Evolutionary conservation across 2,113 vertebrate species (phyloP).

Genomic region (Pantherophis guttatus): DNA sequence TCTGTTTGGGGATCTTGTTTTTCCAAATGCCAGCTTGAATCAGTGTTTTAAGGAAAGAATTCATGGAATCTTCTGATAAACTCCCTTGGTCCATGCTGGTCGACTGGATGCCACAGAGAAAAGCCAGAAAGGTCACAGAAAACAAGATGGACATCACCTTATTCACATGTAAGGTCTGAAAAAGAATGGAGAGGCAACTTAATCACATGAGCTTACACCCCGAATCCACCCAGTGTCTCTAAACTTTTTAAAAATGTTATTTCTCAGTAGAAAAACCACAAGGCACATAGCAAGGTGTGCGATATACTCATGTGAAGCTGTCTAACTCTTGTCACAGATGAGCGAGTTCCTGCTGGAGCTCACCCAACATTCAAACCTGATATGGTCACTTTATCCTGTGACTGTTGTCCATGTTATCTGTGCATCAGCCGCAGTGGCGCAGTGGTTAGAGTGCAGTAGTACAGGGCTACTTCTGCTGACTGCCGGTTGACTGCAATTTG

Average conservation of each 20-base stretch:
- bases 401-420: neutral
- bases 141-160: slow-evolving; percentile 99
- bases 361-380: neutral
- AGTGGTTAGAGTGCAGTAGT: too few relatives aligned
- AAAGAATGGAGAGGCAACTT: slow-evolving; percentile 57
- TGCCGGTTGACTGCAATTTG: too few relatives aligned
- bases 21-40: slow-evolving; percentile 92
- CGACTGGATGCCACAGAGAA: slow-evolving; percentile 95
- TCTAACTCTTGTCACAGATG: neutral
- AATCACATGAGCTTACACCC: neutral
- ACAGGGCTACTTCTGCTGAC: too few relatives aligned
- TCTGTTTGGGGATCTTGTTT: slow-evolving; percentile 76
- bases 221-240: neutral
- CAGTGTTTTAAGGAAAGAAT: slow-evolving; percentile 93
- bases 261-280: neutral
- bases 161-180: slow-evolving; percentile 98
- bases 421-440: too few relatives aligned
- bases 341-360: neutral
- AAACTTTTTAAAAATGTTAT: neutral
- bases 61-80: slow-evolving; percentile 87
- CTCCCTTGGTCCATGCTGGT: slow-evolving; percentile 88
- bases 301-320: neutral
- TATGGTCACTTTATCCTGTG: neutral
- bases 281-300: neutral
- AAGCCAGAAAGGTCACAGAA: slow-evolving; percentile 96